Base-by-base conservation (phyloP, 2,888 invertebrate species). In the Siphlonurus alternatus region DNA sequence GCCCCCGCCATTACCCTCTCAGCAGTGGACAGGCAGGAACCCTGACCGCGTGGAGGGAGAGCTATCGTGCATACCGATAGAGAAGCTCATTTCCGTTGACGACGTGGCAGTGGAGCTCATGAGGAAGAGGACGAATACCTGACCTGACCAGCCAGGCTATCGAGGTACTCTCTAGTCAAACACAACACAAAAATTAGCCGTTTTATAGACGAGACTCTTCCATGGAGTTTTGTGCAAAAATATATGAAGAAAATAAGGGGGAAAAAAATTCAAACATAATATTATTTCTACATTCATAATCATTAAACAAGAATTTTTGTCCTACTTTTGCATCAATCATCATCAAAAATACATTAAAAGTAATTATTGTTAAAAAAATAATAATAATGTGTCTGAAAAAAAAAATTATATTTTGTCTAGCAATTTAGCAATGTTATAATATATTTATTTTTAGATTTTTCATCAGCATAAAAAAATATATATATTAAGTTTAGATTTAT, bases 21-120 rank as follows among this genome's bases (percentile, higher is more conserved):
- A 69, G 54, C 69, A 69, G 59, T 67, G 69, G 63, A 67, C 65
- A 24, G 56, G 56, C n/a, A 20, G 59, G 23, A 38, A 60, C 54
- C 68, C 67, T 20, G 65, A 66, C 5, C 83, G 84, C 74, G 78
- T 84, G n/a, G 89, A 90, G 5, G 91, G 91, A 7, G 91, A 91
- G 74, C 76, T 92, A 56, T 88, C 89, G 1, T 83, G 89, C 64
- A 89, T 92, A 71, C 91, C 91, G 38, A 89, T 92, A 71, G 92
- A 91, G 73, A 89, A 81, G 76, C 79, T 83, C 71, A 78, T 79
- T 71, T 77, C 78, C 60, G 77, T 79, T 64, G 79, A 78, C 65
- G 79, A 79, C 68, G 77, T 79, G 60, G 76, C 77, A 7, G 65
- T 68, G 64, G 69, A 69, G 62, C 68, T 67, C 23, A 67, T 68